These are phyloP conservation scores for Anguilla japonica DNA, from an alignment of 2,113 vertebrate genomes.

Conservation along the genomic window DNA sequence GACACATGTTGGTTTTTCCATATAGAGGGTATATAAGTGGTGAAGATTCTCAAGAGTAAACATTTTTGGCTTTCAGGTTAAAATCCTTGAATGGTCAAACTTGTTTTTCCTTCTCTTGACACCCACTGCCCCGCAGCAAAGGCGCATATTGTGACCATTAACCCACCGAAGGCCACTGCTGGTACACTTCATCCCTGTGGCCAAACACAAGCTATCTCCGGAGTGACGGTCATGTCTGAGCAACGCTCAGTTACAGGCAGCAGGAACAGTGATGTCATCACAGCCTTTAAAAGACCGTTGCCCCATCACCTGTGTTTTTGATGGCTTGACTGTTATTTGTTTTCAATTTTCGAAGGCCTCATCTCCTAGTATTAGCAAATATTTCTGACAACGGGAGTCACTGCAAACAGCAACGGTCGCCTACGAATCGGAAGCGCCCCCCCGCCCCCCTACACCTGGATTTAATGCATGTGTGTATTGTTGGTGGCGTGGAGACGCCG, in stretches of 20 bases:
- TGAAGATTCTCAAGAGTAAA: background rate
- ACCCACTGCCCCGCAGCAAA: background rate
- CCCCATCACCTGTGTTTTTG: background rate
- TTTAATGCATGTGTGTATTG: background rate
- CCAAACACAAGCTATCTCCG: background rate
- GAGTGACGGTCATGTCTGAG: too few relatives aligned
- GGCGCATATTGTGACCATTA: background rate
- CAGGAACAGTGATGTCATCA: background rate
- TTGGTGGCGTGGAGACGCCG: background rate
- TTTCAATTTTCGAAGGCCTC: background rate
- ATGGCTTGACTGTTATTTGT: background rate
- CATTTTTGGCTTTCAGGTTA: background rate
- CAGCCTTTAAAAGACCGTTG: background rate
- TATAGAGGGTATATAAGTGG: too few relatives aligned
- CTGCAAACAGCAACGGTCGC: background rate
- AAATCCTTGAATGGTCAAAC: background rate
- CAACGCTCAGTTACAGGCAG: too few relatives aligned
- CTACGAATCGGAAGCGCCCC: background rate
- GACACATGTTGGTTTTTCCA: too few relatives aligned
- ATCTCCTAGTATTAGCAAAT: conserved; percentile 1
- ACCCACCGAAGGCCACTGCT: background rate
- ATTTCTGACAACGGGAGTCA: background rate
- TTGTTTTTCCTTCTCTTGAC: background rate
- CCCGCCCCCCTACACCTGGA: background rate
- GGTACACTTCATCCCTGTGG: background rate